Evolutionary conservation across 2,113 vertebrate genomes (phyloP), one percentile per base, ranked within the genome.

Genomic region (Alaudala cheleensis): DNA sequence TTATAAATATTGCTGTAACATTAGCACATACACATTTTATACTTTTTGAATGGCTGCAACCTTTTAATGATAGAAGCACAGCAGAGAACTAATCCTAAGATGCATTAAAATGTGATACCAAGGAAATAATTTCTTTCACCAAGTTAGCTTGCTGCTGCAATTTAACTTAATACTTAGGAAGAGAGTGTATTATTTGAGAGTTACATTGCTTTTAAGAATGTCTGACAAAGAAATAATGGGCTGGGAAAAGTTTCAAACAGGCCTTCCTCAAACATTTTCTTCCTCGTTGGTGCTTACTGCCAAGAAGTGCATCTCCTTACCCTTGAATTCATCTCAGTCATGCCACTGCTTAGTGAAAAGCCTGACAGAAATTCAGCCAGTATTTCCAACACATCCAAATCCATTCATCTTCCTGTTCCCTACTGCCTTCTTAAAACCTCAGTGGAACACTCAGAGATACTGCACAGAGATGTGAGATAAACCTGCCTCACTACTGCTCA

Each of bases 361-460:
- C 28, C 57, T 31, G 51, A 58, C 2, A 10, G 69, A 70, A 57
- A 62, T 54, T 37, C 69, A 47, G 50, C 26, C 73, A 44, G 0
- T 42, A 24, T 77, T 81, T 73, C 67, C 54, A 74, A 44, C n/a
- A 25, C 19, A 80, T 28, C 9, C 64, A 77, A 40, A 56, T 15
- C 19, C 44, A 25, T 66, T 80, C 9, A 29, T 33, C 34, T 37
- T 57, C 45, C 26, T 33, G 15, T 28, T 88, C 21, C 25, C 42
- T 37, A 14, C 23, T 3, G 17, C 34, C 14, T 28, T 33, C 12
- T 31, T 15, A 8, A 61, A 42, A 49, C 22, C 42, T 66, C 47
- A 61, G 25, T 54, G 62, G 49, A 47, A 57, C 0, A 0, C 24
- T 37, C 53, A 31, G 34, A 42, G 21, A 23, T 2, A 1, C n/a